Base-by-base conservation (phyloP, 2,113 vertebrate genomes). In the Pampusana beccarii region DNA sequence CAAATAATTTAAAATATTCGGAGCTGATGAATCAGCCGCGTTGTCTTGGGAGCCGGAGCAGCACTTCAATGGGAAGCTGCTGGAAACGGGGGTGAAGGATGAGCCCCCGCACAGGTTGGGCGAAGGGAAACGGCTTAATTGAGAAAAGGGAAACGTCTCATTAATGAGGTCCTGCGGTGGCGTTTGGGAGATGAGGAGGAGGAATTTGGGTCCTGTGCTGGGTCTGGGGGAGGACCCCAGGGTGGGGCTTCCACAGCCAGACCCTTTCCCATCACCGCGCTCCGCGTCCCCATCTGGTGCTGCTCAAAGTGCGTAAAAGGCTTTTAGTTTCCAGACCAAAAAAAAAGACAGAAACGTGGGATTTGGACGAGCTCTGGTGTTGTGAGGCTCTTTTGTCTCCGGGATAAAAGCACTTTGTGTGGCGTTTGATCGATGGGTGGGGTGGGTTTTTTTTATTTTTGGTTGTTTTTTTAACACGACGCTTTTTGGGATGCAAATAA, bases 91-190 rank as follows among this genome's bases (percentile, higher is more conserved):
- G 73, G 81, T n/a, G 67, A 46, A 82, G 84, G 56, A 72, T 66
- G 57, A 81, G 44, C 51, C 58, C 51, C 69, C 26, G 3, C 16
- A 2, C 25, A 3, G 26, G 0, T 46, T 46, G 26, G 33, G 38
- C 0, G 3, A 83, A 50, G 82, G 91, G 65, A 95, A 95, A 75
- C 51, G 36, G 60, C 19, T 64, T 80, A 46, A 90, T 42, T 86
- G 84, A 61, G 58, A 31, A 74, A 86, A 65, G 48, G 91, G 81
- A 95, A 96, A 61, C 3, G 5, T 90, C 84, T 94, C 54, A 71
- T 96, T 88, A 90, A 74, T 0, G 25, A n/a, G 34, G 19, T 57
- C 87, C 57, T 79, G 54, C 4, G 2, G 42, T 10, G 72, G 5
- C 0, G 0, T 34, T 75, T 71, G 4, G 36, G 73, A 70, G 34